Evolutionary conservation across 2,888 invertebrate genomes (phyloP), one percentile per base, ranked within the genome.

Genomic region (Ecliptopera silaceata): DNA sequence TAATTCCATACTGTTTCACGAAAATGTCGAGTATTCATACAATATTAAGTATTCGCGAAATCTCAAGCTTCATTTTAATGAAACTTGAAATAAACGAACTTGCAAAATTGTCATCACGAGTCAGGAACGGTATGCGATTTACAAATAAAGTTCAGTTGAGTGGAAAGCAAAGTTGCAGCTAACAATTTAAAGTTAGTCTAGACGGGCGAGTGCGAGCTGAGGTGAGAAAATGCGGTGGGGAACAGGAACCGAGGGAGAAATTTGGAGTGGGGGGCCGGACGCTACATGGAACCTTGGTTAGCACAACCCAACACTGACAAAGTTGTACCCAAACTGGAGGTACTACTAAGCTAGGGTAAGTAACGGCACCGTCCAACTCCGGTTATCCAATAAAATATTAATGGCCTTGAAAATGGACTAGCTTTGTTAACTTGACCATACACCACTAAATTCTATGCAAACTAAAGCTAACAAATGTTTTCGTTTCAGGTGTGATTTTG

Each of bases 111-210:
- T 74, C 75, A 75, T 79, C 67, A 74, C 62, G 72, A 82, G 73
- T 79, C 79, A 68, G 59, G 66, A 72, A 70, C 72, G 71, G 74
- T 75, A 77, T 74, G 75, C 71, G 79, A 78, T 78, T 75, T 79
- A 82, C 80, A 84, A 84, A 84, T 84, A 85, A 84, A 84, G 81
- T 84, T 83, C 66, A 74, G 63, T 75, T 68, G 73, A 82, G 77
- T 82, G 81, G 77, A 75, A 75, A 81, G 78, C 76, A 76, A 82
- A 83, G 82, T 86, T 84, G 75, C 75, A 77, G 76, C 72, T 80
- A 84, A 87, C 87, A 87, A 87, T 88, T 86, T 87, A 88, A 89
- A 89, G 80, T 89, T 88, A 62, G 79, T 75, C 80, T 72, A 74
- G 76, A 72, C 70, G 70, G 71, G 68, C 71, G 76, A 80, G 75